phyloP scores from a whole-genome alignment of 2,888 invertebrate species.

The Troilus luridus region DNA sequence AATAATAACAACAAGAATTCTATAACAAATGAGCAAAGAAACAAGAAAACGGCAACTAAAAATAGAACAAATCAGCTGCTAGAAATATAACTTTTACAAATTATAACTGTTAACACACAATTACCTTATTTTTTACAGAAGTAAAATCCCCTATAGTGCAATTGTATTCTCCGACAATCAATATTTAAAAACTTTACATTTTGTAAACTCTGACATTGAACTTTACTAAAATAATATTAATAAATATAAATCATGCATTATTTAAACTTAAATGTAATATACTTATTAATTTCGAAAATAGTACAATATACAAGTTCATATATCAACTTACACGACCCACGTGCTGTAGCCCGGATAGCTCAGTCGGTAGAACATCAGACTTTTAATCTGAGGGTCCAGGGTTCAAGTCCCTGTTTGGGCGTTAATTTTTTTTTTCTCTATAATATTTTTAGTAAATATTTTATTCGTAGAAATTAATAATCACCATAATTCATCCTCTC shows the following conservation, averaged over 20 bases:
- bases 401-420: conserved; percentile 68
- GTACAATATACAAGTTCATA: not conserved
- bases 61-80: too few relatives aligned
- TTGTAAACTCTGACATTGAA: not conserved
- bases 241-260: not conserved
- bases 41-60: too few relatives aligned
- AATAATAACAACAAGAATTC: too few relatives aligned
- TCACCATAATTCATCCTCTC: too few relatives aligned
- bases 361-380: conserved; percentile 68
- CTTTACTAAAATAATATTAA: not conserved
- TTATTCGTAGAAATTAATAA: not conserved
- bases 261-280: too few relatives aligned
- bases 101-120: too few relatives aligned
- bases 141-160: not conserved
- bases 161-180: not conserved
- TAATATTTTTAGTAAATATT: not conserved
- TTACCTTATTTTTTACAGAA: too few relatives aligned
- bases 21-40: too few relatives aligned
- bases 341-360: conserved; percentile 66
- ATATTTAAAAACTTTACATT: not conserved
- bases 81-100: too few relatives aligned
- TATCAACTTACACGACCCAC: rapidly evolving
- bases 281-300: too few relatives aligned
- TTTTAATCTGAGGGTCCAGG: conserved; percentile 68
- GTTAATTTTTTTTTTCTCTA: conserved; percentile 46